Percentiles rank a stretch among this genome's conserved stretches.
phyloP scores from a whole-genome alignment of 2,888 invertebrate genomes.

The Gibbula magus region DNA sequence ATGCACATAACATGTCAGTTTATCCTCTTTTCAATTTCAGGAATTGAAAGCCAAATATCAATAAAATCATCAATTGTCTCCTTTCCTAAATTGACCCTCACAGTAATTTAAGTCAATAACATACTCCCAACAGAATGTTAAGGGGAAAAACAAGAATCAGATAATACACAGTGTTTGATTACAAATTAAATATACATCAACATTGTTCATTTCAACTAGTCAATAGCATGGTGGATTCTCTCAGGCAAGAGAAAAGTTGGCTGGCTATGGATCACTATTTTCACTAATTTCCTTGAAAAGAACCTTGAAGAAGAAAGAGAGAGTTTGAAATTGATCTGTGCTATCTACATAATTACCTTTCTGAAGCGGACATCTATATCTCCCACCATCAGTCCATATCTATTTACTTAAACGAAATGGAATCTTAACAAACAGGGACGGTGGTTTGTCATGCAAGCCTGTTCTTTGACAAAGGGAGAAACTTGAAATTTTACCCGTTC shows the following conservation, averaged over 20 bases:
- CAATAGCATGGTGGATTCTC: not conserved
- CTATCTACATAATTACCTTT: slow-evolving; percentile 22
- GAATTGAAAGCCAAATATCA: no score
- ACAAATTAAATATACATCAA: slow-evolving; percentile 4
- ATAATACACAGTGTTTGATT: not conserved
- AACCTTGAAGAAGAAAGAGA: not conserved
- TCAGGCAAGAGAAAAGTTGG: no score
- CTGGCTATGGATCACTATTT: not conserved
- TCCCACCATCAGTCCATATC: slow-evolving; percentile 3
- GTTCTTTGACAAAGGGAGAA: not conserved
- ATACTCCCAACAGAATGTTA: no score
- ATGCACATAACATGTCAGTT: no score
- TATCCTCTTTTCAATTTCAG: no score
- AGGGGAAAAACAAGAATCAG: no score
- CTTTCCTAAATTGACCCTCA: no score
- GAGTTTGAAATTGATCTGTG: not conserved
- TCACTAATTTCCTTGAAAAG: slow-evolving; percentile 11
- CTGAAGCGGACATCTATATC: not conserved
- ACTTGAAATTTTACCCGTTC: not conserved
- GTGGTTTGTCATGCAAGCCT: not conserved
- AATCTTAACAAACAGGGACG: not conserved
- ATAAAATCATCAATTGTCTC: no score
- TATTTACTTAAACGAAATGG: not conserved
- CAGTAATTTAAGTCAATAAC: no score
- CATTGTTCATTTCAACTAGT: not conserved